Percentiles rank a stretch among this genome's conserved stretches.
These are phyloP conservation scores for Anneissia japonica DNA, from an alignment of 35 echinoderm and acorn worm species.

Conservation along the genomic window DNA sequence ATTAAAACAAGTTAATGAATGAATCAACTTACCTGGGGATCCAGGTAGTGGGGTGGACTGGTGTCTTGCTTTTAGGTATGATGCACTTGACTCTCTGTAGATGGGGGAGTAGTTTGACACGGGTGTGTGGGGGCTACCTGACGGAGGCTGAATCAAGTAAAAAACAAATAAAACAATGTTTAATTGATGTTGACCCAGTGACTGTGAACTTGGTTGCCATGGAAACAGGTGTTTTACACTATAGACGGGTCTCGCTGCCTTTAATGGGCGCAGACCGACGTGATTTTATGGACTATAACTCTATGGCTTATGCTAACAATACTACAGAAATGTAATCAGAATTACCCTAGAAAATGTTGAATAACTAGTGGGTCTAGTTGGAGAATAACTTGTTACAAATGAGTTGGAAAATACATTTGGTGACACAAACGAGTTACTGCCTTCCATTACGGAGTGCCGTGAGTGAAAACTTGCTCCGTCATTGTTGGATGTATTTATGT, in stretches of 20 bases:
- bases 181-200: too few species aligned
- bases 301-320: too few species aligned
- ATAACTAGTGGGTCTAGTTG: background rate
- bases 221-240: too few species aligned
- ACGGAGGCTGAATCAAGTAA: background rate
- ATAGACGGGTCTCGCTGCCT: too few species aligned
- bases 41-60: constrained; percentile 63
- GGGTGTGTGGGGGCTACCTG: background rate
- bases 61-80: constrained; percentile 55
- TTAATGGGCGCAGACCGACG: too few species aligned
- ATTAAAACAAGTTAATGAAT: too few species aligned
- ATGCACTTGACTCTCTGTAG: constrained; percentile 29
- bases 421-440: background rate
- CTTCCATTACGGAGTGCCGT: background rate
- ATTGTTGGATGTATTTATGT: background rate
- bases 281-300: too few species aligned
- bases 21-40: constrained; percentile 71
- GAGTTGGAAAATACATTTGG: background rate
- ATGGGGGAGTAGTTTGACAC: background rate
- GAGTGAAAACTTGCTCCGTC: background rate
- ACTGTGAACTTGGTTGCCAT: too few species aligned
- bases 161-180: too few species aligned
- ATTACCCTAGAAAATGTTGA: background rate
- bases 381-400: background rate
- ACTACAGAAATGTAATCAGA: too few species aligned